These are phyloP conservation scores for Rhyzopertha dominica DNA, from an alignment of 1,140 invertebrate species.

Conservation along the genomic window DNA sequence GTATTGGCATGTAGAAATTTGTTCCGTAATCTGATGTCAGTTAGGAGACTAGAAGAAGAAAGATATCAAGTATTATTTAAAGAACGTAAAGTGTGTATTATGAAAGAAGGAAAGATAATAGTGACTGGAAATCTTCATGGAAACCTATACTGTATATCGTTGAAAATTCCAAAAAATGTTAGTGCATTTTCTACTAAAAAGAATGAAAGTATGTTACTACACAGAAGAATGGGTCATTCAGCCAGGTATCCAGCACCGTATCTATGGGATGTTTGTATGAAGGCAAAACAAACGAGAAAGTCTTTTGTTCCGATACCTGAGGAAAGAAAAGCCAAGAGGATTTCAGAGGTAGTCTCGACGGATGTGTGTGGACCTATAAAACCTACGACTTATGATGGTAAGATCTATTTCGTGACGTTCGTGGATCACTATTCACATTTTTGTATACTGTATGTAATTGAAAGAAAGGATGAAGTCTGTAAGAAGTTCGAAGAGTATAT, in stretches of 20 bases:
- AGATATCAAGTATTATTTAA: constrained; percentile 11
- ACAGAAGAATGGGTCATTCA: constrained; percentile 19
- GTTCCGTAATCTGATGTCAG: constrained; percentile 7
- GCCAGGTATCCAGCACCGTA: constrained; percentile 2
- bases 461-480: too few relatives aligned
- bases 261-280: constrained; percentile 22
- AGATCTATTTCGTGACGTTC: constrained; percentile 41
- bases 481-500: too few relatives aligned
- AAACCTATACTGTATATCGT: constrained; percentile 16
- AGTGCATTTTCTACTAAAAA: constrained; percentile 9
- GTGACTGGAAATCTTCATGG: constrained; percentile 13
- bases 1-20: constrained; percentile 5
- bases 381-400: not conserved
- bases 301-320: constrained; percentile 15
- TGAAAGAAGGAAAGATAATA: constrained; percentile 9
- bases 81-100: constrained; percentile 9
- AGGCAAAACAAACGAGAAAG: constrained; percentile 18
- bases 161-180: not conserved
- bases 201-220: constrained; percentile 9
- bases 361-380: constrained; percentile 13
- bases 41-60: constrained; percentile 4
- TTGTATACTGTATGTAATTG: too few relatives aligned
- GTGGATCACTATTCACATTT: too few relatives aligned
- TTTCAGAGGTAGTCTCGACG: constrained; percentile 28
- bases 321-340: constrained; percentile 1